These are phyloP conservation scores for Petaurus breviceps DNA, from an alignment of 2,113 vertebrate genomes.

Conservation along the genomic window DNA sequence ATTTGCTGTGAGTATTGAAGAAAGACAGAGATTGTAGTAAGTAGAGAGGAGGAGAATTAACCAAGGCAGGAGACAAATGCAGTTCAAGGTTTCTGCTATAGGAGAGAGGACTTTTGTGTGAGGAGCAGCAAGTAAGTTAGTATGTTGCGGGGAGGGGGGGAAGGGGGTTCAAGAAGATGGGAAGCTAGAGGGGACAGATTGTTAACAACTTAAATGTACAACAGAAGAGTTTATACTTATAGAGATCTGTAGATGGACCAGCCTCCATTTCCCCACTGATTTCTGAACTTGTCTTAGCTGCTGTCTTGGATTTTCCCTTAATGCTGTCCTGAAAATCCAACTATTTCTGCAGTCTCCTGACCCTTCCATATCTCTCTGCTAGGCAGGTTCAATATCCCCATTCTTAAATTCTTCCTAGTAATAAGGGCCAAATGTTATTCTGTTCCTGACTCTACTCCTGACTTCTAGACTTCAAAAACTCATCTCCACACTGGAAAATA, in stretches of 20 bases:
- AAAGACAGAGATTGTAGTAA: no score
- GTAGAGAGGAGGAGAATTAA: neutral
- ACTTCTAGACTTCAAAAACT: no score
- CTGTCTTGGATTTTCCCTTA: neutral
- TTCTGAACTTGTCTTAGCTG: neutral
- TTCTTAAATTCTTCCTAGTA: no score
- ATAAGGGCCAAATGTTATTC: no score
- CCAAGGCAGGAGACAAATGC: neutral
- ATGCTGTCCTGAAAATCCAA: neutral
- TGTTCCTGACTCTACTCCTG: no score
- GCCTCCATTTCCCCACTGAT: neutral
- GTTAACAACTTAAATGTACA: neutral
- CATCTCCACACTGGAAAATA: no score
- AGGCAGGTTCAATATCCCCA: neutral
- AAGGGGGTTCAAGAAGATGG: neutral
- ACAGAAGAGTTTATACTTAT: no score
- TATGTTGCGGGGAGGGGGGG: neutral
- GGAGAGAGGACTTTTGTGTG: neutral
- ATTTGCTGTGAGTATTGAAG: no score
- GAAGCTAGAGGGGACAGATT: neutral
- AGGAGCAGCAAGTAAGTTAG: neutral
- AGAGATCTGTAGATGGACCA: neutral
- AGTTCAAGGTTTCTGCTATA: neutral
- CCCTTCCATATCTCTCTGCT: neutral
- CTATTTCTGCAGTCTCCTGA: neutral